Evolutionary conservation across 1,140 invertebrate genomes (phyloP).

Genomic region (fruit fly (Drosophila melanogaster)): Release_6_plus_ISO1_MT NT_033779.5:15153001-15153500

Average conservation of each 20-base stretch:
- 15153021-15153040: slow-evolving; percentile 71
- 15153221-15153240: too few species aligned
- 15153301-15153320: background rate
- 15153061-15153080: slow-evolving; percentile 52
- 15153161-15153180: slow-evolving; percentile 4
- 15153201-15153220: too few species aligned
- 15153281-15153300: too few species aligned
- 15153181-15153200: background rate
- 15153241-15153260: too few species aligned
- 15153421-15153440: slow-evolving; percentile 5
- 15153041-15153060: slow-evolving; percentile 57
- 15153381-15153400: slow-evolving; percentile 4
- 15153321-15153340: background rate
- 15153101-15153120: slow-evolving; percentile 24
- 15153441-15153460: slow-evolving; percentile 11
- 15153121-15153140: slow-evolving; percentile 3
- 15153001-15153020: slow-evolving; percentile 52
- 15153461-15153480: slow-evolving; percentile 29
- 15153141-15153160: background rate
- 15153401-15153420: slow-evolving; percentile 11
- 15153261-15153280: too few species aligned
- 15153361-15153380: too few species aligned
- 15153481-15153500: slow-evolving; percentile 31
- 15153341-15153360: background rate
- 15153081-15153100: slow-evolving; percentile 43